Evolutionary conservation across 1,140 invertebrate species (phyloP), one percentile per base, ranked within the genome.

Genomic region (Plodia interpunctella): DNA sequence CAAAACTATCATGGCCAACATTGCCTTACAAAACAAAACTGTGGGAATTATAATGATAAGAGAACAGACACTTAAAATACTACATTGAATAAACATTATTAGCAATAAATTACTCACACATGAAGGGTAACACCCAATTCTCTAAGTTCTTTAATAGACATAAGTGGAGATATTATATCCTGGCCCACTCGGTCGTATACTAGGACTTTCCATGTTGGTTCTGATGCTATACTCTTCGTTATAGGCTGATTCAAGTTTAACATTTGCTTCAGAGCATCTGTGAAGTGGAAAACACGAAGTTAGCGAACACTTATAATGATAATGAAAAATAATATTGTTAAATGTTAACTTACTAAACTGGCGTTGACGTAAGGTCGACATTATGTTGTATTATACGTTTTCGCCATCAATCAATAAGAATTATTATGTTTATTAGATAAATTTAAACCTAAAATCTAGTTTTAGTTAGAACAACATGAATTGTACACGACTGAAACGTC

Each of bases 41-140:
- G 28, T n/a, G n/a, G n/a, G n/a, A n/a, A n/a, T n/a, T n/a, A n/a
- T n/a, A n/a, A n/a, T n/a, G n/a, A n/a, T n/a, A n/a, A n/a, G n/a
- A n/a, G n/a, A n/a, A n/a, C n/a, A n/a, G n/a, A n/a, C n/a, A n/a
- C n/a, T n/a, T n/a, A n/a, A n/a, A n/a, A n/a, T n/a, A n/a, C n/a
- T n/a, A n/a, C n/a, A n/a, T n/a, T n/a, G n/a, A n/a, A n/a, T n/a
- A n/a, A n/a, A n/a, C n/a, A n/a, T n/a, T n/a, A n/a, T 25, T 25
- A 3, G 2, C 6, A 25, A 25, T 25, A 25, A 25, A 25, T 25
- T 25, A 91, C 94, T 93, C 92, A 98, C 96, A 99, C 94, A 92
- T 99, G 98, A 57, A 99, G 91, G 51, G 99, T 99, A 13, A 99
- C 96, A 62, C 98, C 98, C 70, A 98, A 90, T 88, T 99, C 98